Base-by-base conservation (phyloP, 2,888 invertebrate genomes). In the Congeria kusceri region DNA sequence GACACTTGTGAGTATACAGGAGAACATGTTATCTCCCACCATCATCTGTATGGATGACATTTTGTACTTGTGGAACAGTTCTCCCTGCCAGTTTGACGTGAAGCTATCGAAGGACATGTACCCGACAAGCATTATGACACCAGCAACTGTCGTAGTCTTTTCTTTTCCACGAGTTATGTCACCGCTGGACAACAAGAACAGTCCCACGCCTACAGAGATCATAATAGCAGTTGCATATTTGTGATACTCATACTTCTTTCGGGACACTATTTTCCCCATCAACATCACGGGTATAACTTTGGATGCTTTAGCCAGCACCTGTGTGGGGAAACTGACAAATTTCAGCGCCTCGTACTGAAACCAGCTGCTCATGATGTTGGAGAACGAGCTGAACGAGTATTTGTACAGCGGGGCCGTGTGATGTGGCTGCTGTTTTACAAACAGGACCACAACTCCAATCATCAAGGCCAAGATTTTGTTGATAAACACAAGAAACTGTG, bases 331-430 rank as follows among this genome's bases (percentile, higher is more conserved):
- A 92, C 97, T 98, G 90, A 99, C 98, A 94, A 97, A 99, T 94
- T 99, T 99, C 59, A 99, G 95, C 27, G 99, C 99, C 94, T 99
- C 99, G 93, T 99, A 99, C 94, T 99, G 99, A 94, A 98, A 99
- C 99, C 99, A 99, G 62, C 98, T 98, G 93, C 98, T 98, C 95
- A 99, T 96, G 84, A 99, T 97, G 94, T 99, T 99, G 20, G 98
- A 98, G 90, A 99, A 96, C 3, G 99, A 98, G 92, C 98, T 98
- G 94, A 96, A 99, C 0, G 97, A 96, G 94, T 98, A 99, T 94
- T 98, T 97, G 94, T 98, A 98, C 15, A 98, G 95, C 0, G 99
- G 99, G 68, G 97, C 97, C 28, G 95, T 95, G 90, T 97, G 96
- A 7, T 82, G 80, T 3, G 92, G 92, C 80, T 92, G 92, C 25